Conservation (phyloP, 1,140 invertebrate genomes). For the Himalopsyche phryganea region DNA sequence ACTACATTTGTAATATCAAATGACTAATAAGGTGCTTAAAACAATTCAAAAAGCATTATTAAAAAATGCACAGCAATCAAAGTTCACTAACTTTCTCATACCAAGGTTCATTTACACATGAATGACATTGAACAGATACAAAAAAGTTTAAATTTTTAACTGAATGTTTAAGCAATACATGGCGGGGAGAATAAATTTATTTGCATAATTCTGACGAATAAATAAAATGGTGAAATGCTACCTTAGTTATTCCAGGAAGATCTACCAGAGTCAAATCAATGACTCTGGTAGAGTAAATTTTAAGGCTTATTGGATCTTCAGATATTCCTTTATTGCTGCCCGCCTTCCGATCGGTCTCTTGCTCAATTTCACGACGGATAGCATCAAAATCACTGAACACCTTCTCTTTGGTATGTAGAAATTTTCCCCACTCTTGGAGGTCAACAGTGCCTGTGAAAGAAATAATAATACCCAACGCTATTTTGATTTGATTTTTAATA, state of each 20-base stretch:
- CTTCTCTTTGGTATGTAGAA: slow-evolving; percentile 88
- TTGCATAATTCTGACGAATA: too few relatives aligned
- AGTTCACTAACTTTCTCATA: too few relatives aligned
- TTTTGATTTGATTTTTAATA: too few relatives aligned
- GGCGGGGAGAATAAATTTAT: too few relatives aligned
- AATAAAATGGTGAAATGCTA: slow-evolving; percentile 38
- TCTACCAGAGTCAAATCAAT: slow-evolving; percentile 97
- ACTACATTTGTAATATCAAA: too few relatives aligned
- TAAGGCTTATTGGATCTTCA: slow-evolving; percentile 92
- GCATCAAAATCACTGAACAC: slow-evolving; percentile 91
- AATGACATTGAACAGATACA: too few relatives aligned
- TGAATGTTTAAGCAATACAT: too few relatives aligned
- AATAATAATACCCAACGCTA: too few relatives aligned
- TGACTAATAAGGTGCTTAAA: too few relatives aligned
- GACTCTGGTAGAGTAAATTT: slow-evolving; percentile 90
- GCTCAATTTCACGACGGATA: slow-evolving; percentile 88
- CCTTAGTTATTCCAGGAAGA: slow-evolving; percentile 97
- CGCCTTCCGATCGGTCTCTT: slow-evolving; percentile 89
- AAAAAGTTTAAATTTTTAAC: too few relatives aligned
- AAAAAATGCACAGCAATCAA: too few relatives aligned
- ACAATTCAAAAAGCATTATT: too few relatives aligned
- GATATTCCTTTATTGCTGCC: slow-evolving; percentile 97
- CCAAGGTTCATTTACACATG: neutral
- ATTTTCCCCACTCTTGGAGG: slow-evolving; percentile 91
- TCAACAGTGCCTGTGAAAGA: slow-evolving; percentile 73